Conservation (phyloP, 2,888 invertebrate species). For the Zaprionus obscuricornis region DNA sequence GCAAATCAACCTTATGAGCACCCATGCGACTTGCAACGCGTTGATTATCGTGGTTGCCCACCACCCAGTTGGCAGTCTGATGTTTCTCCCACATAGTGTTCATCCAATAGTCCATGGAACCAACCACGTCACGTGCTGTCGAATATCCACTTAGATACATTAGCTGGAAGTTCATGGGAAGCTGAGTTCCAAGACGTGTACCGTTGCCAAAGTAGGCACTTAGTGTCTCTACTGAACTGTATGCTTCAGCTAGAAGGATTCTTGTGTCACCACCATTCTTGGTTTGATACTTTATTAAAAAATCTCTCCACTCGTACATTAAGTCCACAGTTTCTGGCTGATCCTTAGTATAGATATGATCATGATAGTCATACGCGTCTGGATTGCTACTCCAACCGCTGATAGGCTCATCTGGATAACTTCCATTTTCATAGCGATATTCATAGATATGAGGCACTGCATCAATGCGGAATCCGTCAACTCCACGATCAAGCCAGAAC, state of each 20-base stretch:
- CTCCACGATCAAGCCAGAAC: slow-evolving; percentile 90
- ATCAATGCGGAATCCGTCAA: slow-evolving; percentile 90
- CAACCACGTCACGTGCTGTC: slow-evolving; percentile 84
- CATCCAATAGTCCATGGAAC: slow-evolving; percentile 85
- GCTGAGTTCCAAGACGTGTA: slow-evolving; percentile 84
- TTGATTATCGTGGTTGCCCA: slow-evolving; percentile 88
- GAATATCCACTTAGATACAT: slow-evolving; percentile 84
- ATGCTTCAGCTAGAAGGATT: slow-evolving; percentile 87
- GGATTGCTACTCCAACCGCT: slow-evolving; percentile 84
- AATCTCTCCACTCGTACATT: slow-evolving; percentile 85
- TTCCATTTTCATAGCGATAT: slow-evolving; percentile 69
- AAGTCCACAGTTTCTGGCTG: slow-evolving; percentile 85
- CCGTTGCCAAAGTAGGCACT: slow-evolving; percentile 86
- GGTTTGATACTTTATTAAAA: slow-evolving; percentile 83
- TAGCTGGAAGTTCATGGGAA: slow-evolving; percentile 88
- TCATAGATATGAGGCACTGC: slow-evolving; percentile 86
- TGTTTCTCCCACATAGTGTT: slow-evolving; percentile 84
- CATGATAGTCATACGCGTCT: slow-evolving; percentile 85
- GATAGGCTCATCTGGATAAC: slow-evolving; percentile 84
- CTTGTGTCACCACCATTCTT: slow-evolving; percentile 80
- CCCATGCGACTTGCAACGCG: slow-evolving; percentile 87
- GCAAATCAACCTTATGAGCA: slow-evolving; percentile 86
- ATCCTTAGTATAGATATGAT: slow-evolving; percentile 87
- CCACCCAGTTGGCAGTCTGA: slow-evolving; percentile 87
- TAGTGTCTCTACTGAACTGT: slow-evolving; percentile 84